A percentile compares a stretch with the other conserved stretches of the same genome.
These are phyloP conservation scores for Saguinus midas DNA, from an alignment of 2,113 vertebrate genomes.

Conservation along the genomic window DNA sequence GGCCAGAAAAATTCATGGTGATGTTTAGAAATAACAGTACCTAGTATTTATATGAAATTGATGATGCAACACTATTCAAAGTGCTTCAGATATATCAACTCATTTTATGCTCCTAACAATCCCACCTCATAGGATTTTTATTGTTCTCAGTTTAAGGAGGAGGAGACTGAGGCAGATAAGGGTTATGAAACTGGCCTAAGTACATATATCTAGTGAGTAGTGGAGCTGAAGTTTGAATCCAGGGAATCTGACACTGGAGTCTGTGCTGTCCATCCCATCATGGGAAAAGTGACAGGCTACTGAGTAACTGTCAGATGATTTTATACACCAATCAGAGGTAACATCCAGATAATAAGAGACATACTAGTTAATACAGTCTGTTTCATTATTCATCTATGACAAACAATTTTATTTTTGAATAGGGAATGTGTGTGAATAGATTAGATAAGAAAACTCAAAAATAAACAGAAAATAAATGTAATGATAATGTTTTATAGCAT, in stretches of 20 bases:
- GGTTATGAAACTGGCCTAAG: background rate
- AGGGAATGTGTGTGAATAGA: background rate
- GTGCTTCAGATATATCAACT: background rate
- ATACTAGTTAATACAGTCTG: background rate
- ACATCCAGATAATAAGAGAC: background rate
- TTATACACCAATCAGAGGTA: background rate
- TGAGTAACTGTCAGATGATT: background rate
- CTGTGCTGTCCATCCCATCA: background rate
- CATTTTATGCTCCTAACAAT: conserved; percentile 11
- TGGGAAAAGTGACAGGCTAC: background rate
- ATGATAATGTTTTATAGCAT: background rate
- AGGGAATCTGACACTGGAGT: background rate
- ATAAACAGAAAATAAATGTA: background rate
- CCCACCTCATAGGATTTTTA: background rate
- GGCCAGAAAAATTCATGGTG: background rate
- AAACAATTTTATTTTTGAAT: conserved; percentile 36
- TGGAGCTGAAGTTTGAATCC: conserved; percentile 8
- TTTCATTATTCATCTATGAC: background rate
- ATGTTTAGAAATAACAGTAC: background rate
- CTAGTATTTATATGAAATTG: background rate
- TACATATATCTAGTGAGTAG: background rate
- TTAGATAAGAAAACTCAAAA: background rate
- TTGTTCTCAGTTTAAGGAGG: conserved; percentile 19
- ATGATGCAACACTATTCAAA: background rate
- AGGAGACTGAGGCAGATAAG: conserved; percentile 2